A percentile compares a stretch with the other conserved stretches of the same genome.
These are phyloP conservation scores for Mongoloraphidia duomilia DNA, from an alignment of 2,888 invertebrate species.

Conservation along the genomic window DNA sequence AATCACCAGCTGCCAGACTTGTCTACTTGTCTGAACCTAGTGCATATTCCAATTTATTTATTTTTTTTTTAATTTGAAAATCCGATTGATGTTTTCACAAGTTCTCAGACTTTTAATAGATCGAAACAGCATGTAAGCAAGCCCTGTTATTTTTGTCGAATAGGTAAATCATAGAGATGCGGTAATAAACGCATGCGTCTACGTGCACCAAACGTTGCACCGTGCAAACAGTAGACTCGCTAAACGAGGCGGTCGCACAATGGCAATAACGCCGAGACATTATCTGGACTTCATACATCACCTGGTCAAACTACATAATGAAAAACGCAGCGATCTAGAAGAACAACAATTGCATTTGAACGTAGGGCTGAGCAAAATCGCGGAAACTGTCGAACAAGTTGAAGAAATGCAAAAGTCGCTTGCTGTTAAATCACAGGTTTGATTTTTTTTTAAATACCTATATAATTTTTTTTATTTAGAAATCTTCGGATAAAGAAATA, in stretches of 20 bases:
- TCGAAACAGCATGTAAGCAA: too few species aligned
- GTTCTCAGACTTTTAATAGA: too few species aligned
- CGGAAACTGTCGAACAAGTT: constrained; percentile 98
- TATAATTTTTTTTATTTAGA: background rate
- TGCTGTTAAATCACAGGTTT: constrained; percentile 82
- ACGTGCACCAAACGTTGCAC: constrained; percentile 94
- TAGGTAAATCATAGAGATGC: constrained; percentile 82
- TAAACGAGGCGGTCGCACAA: constrained; percentile 86
- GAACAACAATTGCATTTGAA: constrained; percentile 98
- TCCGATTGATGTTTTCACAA: too few species aligned
- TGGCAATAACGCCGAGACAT: constrained; percentile 95
- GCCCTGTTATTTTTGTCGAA: too few species aligned
- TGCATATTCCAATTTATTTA: too few species aligned
- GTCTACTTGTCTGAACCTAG: too few species aligned
- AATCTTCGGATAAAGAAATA: background rate
- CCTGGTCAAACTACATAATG: constrained; percentile 93
- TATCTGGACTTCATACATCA: constrained; percentile 99
- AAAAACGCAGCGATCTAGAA: constrained; percentile 94
- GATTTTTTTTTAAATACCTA: constrained; percentile 4
- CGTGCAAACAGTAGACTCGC: constrained; percentile 82
- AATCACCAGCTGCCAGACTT: too few species aligned
- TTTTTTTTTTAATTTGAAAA: too few species aligned
- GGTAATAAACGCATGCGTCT: constrained; percentile 97
- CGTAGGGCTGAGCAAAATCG: constrained; percentile 96
- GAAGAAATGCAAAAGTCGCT: constrained; percentile 99